These are phyloP conservation scores for Galerucella pusilla DNA, from an alignment of 2,888 invertebrate genomes.

Conservation along the genomic window DNA sequence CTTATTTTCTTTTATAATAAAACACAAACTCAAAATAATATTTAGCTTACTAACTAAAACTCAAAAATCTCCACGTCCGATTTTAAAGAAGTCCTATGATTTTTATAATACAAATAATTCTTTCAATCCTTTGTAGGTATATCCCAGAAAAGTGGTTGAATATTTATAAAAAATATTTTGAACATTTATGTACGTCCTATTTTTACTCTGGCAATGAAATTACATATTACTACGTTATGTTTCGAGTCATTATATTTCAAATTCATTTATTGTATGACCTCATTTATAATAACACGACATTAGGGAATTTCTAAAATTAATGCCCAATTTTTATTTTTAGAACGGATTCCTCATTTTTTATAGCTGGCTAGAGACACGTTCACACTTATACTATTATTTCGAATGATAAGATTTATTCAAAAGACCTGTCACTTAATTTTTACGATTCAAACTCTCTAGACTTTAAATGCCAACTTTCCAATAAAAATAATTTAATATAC, in stretches of 20 bases:
- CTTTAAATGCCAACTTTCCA: too few relatives aligned
- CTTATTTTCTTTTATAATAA: not conserved
- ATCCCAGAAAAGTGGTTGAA: too few relatives aligned
- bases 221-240: conserved; percentile 21
- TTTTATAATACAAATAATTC: too few relatives aligned
- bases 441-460: not conserved
- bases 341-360: not conserved
- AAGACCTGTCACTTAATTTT: not conserved
- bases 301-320: conserved; percentile 26
- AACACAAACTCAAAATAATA: too few relatives aligned
- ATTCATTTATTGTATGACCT: conserved; percentile 31
- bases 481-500: too few relatives aligned
- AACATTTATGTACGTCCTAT: conserved; percentile 7
- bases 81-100: too few relatives aligned
- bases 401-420: not conserved
- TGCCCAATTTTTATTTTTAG: conserved; percentile 25
- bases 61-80: too few relatives aligned
- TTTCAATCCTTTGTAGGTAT: too few relatives aligned
- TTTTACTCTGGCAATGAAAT: conserved; percentile 13
- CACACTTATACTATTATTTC: not conserved
- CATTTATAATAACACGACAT: conserved; percentile 30
- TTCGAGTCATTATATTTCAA: conserved; percentile 31
- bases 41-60: too few relatives aligned
- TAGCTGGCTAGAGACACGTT: not conserved
- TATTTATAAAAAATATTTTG: too few relatives aligned